These are phyloP conservation scores for Ectropis crepuscularia DNA, from an alignment of 2,888 invertebrate genomes.

Conservation along the genomic window DNA sequence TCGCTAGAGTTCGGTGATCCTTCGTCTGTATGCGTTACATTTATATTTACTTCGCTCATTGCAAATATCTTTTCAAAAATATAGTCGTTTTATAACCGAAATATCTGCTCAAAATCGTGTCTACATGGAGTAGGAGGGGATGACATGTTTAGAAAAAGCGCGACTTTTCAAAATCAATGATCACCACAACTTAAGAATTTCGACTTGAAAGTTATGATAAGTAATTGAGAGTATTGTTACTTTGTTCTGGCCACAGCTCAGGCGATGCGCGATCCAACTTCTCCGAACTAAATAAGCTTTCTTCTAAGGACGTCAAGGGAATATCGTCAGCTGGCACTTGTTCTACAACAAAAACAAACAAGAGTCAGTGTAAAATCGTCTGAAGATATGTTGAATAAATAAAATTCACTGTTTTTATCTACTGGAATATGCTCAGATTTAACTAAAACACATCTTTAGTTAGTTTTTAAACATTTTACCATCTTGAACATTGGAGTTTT, in stretches of 20 bases:
- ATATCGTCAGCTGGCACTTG: constrained; percentile 77
- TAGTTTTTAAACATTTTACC: constrained; percentile 69
- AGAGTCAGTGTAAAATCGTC: constrained; percentile 9
- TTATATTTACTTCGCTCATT: constrained; percentile 66
- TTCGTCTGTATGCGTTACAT: constrained; percentile 58
- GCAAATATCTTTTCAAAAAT: constrained; percentile 66
- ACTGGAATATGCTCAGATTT: not conserved
- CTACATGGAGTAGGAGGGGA: constrained; percentile 56
- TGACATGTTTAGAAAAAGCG: constrained; percentile 78
- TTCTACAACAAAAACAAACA: constrained; percentile 58
- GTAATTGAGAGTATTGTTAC: constrained; percentile 81
- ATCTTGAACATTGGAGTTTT: constrained; percentile 86
- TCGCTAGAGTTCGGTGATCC: constrained; percentile 65
- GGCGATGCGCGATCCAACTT: constrained; percentile 97
- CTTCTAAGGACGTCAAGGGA: constrained; percentile 85
- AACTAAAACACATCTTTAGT: not conserved
- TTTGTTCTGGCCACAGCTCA: constrained; percentile 98
- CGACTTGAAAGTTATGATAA: constrained; percentile 6
- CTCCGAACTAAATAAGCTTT: constrained; percentile 94
- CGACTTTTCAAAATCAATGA: constrained; percentile 71
- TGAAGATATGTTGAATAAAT: not conserved
- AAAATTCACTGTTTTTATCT: not conserved
- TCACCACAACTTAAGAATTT: constrained; percentile 23
- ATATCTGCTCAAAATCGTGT: constrained; percentile 51
- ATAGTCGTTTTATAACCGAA: constrained; percentile 72